Conservation (phyloP, 2,113 vertebrate species). For the Columba janthina region DNA sequence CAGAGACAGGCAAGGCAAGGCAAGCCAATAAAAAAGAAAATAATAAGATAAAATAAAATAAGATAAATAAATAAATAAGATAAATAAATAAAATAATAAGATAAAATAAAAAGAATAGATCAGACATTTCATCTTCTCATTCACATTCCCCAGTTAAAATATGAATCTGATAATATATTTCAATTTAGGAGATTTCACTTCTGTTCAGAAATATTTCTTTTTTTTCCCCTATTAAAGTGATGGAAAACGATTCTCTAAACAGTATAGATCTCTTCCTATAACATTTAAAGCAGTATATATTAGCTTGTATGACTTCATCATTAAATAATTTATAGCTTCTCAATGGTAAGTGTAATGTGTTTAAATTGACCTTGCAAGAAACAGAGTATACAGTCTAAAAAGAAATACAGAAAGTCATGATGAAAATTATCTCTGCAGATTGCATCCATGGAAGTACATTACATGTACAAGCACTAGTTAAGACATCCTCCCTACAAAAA, state of each 20-base stretch:
- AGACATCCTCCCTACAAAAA: not conserved
- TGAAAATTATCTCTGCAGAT: not conserved
- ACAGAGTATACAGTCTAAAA: not conserved
- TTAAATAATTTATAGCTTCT: not conserved
- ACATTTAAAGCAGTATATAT: not conserved
- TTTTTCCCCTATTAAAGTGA: not conserved
- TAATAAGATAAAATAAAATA: too few relatives aligned
- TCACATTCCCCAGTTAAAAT: not conserved
- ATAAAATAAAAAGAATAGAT: not conserved
- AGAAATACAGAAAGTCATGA: not conserved
- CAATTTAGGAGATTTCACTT: not conserved
- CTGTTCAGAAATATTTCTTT: not conserved
- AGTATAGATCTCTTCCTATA: not conserved
- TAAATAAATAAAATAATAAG: too few relatives aligned
- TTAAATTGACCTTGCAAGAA: not conserved
- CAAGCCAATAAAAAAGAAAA: too few relatives aligned
- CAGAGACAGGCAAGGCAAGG: not conserved
- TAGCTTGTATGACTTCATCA: not conserved
- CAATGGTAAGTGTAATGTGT: not conserved
- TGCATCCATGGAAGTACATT: not conserved
- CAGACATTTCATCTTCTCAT: not conserved
- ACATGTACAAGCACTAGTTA: not conserved
- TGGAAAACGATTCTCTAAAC: not conserved
- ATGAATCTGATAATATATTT: not conserved
- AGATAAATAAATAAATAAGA: too few relatives aligned